These are phyloP conservation scores for Salticus scenicus DNA, from an alignment of 2,888 invertebrate genomes.

Conservation along the genomic window DNA sequence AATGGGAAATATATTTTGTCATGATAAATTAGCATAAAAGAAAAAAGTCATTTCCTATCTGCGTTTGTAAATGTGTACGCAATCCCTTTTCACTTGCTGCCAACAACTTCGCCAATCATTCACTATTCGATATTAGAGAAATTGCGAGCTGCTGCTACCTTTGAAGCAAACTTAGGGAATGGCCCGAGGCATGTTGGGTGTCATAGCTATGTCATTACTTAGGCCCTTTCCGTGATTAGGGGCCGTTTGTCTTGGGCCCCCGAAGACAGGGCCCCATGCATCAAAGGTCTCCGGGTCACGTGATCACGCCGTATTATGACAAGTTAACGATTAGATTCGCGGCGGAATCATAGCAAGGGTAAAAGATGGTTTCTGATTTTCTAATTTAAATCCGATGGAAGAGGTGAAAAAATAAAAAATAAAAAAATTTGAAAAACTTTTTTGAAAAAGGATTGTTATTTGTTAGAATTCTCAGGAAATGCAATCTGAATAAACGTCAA, in stretches of 20 bases:
- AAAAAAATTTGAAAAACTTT: slow-evolving; percentile 12
- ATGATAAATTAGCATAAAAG: no score
- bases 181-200: slow-evolving; percentile 40
- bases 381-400: slow-evolving; percentile 56
- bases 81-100: slow-evolving; percentile 9
- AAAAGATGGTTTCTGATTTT: slow-evolving; percentile 52
- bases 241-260: slow-evolving; percentile 62
- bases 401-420: neutral
- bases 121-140: slow-evolving; percentile 22
- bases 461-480: neutral
- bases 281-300: slow-evolving; percentile 59
- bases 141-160: slow-evolving; percentile 45
- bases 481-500: slow-evolving; percentile 12
- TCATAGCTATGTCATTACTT: slow-evolving; percentile 65
- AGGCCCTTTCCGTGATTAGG: slow-evolving; percentile 61
- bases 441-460: slow-evolving; percentile 53
- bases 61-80: slow-evolving; percentile 35
- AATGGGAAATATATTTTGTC: no score
- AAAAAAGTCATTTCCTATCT: neutral
- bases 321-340: slow-evolving; percentile 68
- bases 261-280: slow-evolving; percentile 60
- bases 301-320: slow-evolving; percentile 56
- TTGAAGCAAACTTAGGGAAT: slow-evolving; percentile 38
- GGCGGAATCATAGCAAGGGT: slow-evolving; percentile 25
- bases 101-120: slow-evolving; percentile 28